phyloP scores from a whole-genome alignment of 2,113 vertebrate species.

The Corythaixoides concolor region DNA sequence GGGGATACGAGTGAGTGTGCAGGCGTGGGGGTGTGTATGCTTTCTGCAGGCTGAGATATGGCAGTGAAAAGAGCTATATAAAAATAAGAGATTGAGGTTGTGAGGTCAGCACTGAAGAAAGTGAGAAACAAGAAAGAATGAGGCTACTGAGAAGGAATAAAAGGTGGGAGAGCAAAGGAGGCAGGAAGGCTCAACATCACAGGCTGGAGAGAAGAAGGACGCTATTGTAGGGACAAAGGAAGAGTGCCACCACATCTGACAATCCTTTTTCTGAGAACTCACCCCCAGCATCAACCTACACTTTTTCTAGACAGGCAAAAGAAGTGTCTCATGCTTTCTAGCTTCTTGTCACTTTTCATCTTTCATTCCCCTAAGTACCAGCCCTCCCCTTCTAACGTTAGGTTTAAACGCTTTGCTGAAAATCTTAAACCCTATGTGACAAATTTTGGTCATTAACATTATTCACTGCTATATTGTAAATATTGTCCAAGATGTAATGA shows the following conservation, averaged over 20 bases:
- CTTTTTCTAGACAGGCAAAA: neutral
- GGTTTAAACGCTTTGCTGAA: neutral
- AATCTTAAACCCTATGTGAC: neutral
- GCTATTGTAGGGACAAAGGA: neutral
- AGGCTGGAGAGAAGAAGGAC: neutral
- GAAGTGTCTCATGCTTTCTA: neutral
- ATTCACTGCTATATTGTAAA: neutral
- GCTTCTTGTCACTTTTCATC: neutral
- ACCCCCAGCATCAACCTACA: neutral
- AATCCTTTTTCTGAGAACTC: neutral
- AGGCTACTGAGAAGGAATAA: neutral
- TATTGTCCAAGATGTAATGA: neutral
- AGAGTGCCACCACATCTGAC: neutral
- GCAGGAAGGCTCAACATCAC: neutral
- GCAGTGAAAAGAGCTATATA: neutral
- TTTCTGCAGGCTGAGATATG: neutral
- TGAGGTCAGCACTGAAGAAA: neutral
- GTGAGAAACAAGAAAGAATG: neutral
- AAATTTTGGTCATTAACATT: neutral
- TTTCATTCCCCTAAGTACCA: neutral
- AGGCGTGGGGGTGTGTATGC: accelerated
- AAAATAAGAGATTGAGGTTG: neutral
- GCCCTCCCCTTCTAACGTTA: neutral
- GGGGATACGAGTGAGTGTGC: accelerated
- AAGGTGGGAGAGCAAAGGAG: neutral